Base-by-base conservation (phyloP, 2,113 vertebrate species). In the Galeopterus variegatus region DNA sequence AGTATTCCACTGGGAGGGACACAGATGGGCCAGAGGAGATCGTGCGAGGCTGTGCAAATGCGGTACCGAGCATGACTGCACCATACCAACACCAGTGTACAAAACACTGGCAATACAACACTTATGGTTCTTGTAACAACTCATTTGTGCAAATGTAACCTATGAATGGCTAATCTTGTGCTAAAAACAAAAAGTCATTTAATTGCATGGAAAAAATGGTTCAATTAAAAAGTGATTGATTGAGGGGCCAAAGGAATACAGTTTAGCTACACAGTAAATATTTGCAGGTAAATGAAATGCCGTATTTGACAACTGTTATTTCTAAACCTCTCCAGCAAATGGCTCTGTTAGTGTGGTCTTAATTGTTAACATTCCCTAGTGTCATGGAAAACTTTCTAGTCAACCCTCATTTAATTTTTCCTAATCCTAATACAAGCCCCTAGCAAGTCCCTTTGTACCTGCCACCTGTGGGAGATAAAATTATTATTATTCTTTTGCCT, bases 1-100 rank as follows among this genome's bases (percentile, higher is more conserved):
- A 0, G 45, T 70, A 56, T 77, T 48, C 86, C 75, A 52, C 21
- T 0, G 54, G 82, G 88, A 93, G 54, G 19, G 67, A 73, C 86
- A 77, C 96, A 96, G 82, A n/a, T 62, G 92, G 60, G n/a, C 92
- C 45, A 13, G 12, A 60, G 15, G 23, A 95, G 80, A 89, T 8
- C 5, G n/a, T 21, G 88, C 15, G 11, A 31, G 41, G 36, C 65
- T 2, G 0, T 21, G 33, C 4, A 88, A 95, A 93, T 28, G 8
- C 41, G 72, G 31, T 24, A 72, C 56, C 54, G 26, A 80, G 64
- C 5, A 1, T 76, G 48, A 94, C 93, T 21, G 83, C 24, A 11
- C 6, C 14, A 54, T 19, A 56, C 45, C 26, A 58, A 36, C 5
- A 10, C 9, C 5, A 50, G 4, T 54, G 72, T 69, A 41, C 65